A percentile compares a stretch with the other conserved stretches of the same genome.
phyloP scores from a whole-genome alignment of 2,888 invertebrate species.

The Heliconius ethilla region DNA sequence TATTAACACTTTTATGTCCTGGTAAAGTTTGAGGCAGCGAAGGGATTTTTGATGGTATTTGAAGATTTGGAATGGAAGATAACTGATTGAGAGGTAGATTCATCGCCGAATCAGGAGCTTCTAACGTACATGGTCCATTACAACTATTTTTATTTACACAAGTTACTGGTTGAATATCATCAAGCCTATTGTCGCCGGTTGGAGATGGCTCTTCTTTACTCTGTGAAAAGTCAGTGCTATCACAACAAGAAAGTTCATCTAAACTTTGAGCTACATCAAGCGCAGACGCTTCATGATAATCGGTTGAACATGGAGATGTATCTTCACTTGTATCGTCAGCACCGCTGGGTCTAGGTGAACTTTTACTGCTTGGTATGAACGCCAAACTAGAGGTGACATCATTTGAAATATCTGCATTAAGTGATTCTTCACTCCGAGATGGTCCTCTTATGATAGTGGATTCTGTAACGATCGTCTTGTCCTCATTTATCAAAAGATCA shows the following conservation, averaged over 20 bases:
- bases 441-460: slow-evolving; percentile 60
- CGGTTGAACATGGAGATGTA: slow-evolving; percentile 76
- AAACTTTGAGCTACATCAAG: slow-evolving; percentile 71
- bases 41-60: slow-evolving; percentile 54
- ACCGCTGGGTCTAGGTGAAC: slow-evolving; percentile 63
- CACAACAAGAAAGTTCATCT: slow-evolving; percentile 72
- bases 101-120: slow-evolving; percentile 51
- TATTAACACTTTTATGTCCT: slow-evolving; percentile 47
- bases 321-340: slow-evolving; percentile 73
- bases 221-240: slow-evolving; percentile 75
- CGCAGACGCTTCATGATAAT: slow-evolving; percentile 78
- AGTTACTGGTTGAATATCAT: slow-evolving; percentile 50
- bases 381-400: slow-evolving; percentile 78
- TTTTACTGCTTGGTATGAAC: slow-evolving; percentile 75
- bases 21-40: slow-evolving; percentile 51
- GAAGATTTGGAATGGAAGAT: slow-evolving; percentile 69
- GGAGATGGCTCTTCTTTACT: slow-evolving; percentile 73
- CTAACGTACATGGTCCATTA: slow-evolving; percentile 45
- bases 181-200: slow-evolving; percentile 45
- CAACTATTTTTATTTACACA: slow-evolving; percentile 48
- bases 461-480: slow-evolving; percentile 57
- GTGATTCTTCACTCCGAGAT: slow-evolving; percentile 70
- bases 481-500: slow-evolving; percentile 53
- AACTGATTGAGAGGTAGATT: slow-evolving; percentile 65
- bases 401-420: slow-evolving; percentile 73